phyloP scores from a whole-genome alignment of 2,888 invertebrate genomes.

The Caenorhabditis japonica region DNA sequence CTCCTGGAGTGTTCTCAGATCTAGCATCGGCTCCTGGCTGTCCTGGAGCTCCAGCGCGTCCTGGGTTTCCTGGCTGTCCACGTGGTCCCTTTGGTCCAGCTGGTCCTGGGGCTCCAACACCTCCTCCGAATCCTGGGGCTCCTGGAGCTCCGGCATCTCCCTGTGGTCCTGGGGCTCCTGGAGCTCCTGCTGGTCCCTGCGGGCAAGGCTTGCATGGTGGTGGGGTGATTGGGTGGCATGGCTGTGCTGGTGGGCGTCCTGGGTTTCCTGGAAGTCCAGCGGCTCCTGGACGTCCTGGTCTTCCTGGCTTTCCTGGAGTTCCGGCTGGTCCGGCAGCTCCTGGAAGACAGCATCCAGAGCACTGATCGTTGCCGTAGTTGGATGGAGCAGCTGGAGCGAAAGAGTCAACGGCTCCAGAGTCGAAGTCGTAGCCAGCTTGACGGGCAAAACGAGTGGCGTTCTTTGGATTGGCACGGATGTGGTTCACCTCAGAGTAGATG shows the following conservation, averaged over 20 bases:
- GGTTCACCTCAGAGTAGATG: constrained; percentile 65
- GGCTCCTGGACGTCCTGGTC: constrained; percentile 59
- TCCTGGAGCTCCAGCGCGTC: constrained; percentile 54
- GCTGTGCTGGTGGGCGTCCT: constrained; percentile 54
- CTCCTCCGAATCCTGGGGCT: constrained; percentile 61
- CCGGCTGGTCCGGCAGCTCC: constrained; percentile 69
- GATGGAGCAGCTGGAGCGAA: constrained; percentile 19
- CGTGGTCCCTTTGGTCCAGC: constrained; percentile 64
- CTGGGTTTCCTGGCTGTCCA: constrained; percentile 65
- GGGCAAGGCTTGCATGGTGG: constrained; percentile 64
- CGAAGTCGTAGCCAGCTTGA: constrained; percentile 58
- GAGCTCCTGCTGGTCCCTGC: constrained; percentile 61
- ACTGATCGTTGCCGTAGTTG: constrained; percentile 47
- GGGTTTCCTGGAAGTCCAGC: constrained; percentile 65
- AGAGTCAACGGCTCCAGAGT: constrained; percentile 36
- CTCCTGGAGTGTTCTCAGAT: constrained; percentile 42
- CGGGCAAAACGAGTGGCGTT: constrained; percentile 58
- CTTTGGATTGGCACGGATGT: constrained; percentile 53
- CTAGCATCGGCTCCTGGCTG: constrained; percentile 54
- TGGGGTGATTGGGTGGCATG: constrained; percentile 58
- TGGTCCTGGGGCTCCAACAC: constrained; percentile 55
- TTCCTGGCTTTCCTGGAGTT: constrained; percentile 65
- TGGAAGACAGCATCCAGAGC: constrained; percentile 64
- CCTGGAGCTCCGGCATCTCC: constrained; percentile 59
- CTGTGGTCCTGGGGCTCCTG: constrained; percentile 62